Evolutionary conservation across 1,140 invertebrate species (phyloP), one percentile per base, ranked within the genome.

Genomic region (Drosophila kohkoa): DNA sequence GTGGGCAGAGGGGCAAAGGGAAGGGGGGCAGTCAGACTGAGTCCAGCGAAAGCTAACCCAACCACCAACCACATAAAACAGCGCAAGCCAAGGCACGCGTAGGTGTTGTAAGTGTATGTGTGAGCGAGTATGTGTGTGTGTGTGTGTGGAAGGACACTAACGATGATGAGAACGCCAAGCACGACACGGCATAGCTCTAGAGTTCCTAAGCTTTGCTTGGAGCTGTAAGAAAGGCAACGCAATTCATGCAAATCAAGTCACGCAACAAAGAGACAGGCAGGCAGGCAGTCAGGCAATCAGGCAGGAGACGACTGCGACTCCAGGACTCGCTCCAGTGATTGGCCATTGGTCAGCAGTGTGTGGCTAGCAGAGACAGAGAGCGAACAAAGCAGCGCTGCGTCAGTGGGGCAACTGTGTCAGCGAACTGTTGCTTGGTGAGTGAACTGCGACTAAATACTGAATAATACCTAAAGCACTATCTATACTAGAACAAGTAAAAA

Each of bases 231-330:
- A 83, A 73, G 35, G 83, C 85, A 77, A 77, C 85, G 77, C 81
- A 89, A 89, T 89, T 89, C 82, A 91, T 91, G 90, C 72, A 91
- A 91, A 91, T 91, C 70, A 87, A 91, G 90, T 91, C 90, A 91
- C 90, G 90, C 90, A 91, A 91, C 43, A 8, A 57, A 28, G 52
- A 77, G 54, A 74, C 58, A 63, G 57, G 41, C 8, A 32, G 43
- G 45, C 25, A 38, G 30, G 1, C 16, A 20, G 16, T 2, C 16
- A 20, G 16, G 16, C 16, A 16, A 16, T 32, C 52, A 45, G 30
- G 30, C 5, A 32, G 30, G 30, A 32, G 3, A 30, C 2, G 30
- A 30, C 30, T 35, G 5, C 32, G 4, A 54, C 55, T 25, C 20
- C 20, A 71, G 62, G 46, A 49, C 32, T 32, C 57, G 79, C 79